A percentile compares a stretch with the other conserved stretches of the same genome.
phyloP scores from a whole-genome alignment of 2,113 vertebrate genomes.

The Dicerorhinus sumatrensis region DNA sequence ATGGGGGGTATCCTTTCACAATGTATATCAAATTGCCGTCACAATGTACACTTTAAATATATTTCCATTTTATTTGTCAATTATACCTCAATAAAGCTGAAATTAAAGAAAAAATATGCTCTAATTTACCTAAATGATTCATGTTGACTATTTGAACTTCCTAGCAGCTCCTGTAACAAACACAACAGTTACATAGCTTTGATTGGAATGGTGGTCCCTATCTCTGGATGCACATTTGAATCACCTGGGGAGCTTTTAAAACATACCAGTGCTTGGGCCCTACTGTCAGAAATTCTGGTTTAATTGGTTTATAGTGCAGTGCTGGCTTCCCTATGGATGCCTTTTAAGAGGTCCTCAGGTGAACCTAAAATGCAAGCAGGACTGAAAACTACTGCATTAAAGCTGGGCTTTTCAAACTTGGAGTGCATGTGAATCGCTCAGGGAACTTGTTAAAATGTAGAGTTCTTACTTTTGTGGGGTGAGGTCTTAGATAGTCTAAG shows the following conservation, averaged over 20 bases:
- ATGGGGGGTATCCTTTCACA: not conserved
- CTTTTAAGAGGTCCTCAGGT: not conserved
- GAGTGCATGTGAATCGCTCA: not conserved
- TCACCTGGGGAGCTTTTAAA: not conserved
- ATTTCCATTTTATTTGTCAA: not conserved
- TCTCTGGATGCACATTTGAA: not conserved
- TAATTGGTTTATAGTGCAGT: not conserved
- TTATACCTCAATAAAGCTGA: not conserved
- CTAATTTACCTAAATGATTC: not conserved
- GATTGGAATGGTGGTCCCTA: not conserved
- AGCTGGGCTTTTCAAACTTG: not conserved
- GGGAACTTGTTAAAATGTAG: conserved; percentile 30
- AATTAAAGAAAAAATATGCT: not conserved
- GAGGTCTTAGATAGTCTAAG: not conserved
- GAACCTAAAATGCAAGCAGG: conserved; percentile 15
- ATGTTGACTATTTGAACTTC: not conserved
- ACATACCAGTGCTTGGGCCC: not conserved
- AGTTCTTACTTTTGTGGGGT: not conserved
- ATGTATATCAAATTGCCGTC: not conserved
- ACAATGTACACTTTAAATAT: not conserved
- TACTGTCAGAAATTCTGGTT: not conserved
- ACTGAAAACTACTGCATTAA: not conserved
- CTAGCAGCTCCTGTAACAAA: not conserved
- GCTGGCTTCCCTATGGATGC: not conserved
- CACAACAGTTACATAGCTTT: not conserved